Evolutionary conservation across 2,113 vertebrate species (phyloP), one percentile per base, ranked within the genome.

Genomic region (Nerophis lumbriciformis): DNA sequence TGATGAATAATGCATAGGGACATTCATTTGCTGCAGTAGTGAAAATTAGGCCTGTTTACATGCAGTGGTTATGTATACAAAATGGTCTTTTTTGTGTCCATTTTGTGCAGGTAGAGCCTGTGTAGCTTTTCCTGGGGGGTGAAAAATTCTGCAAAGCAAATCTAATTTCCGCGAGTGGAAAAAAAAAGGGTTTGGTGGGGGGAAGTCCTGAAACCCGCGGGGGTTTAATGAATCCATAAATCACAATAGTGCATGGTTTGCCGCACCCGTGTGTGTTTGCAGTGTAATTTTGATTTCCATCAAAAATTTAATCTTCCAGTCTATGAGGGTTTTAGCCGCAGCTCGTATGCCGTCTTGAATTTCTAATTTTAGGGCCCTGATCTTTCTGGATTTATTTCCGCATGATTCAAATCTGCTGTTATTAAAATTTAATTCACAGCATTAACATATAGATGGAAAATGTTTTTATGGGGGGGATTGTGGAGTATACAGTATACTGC

Each of bases 381-480:
- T 98, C 95, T 96, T 94, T 94, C 93, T 95, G 94, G 94, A 97
- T 98, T 98, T 98, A 96, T 97, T 96, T 89, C 96, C 93, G 93
- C 94, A 94, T 97, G 97, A 97, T 98, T 96, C 94, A 93, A 92
- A 92, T 91, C 93, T 87, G 94, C 94, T 93, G 94, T 98, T 98
- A 98, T 98, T 98, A 98, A 95, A 98, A 94, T 98, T 98, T 98
- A 98, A 97, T 97, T 98, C 93, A 91, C 90, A 90, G 93, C 93
- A 98, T 98, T 98, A 98, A 95, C 96, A 98, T 98, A 97, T 98
- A 97, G 94, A 98, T 98, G 96, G 95, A 98, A 98, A 97, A 94
- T 93, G 93, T 93, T 95, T 87, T 96, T 94, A 88, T 87, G 87
- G 72, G 72, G 71, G 11, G 42, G 42, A 12, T 81, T 87, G 85